These are phyloP conservation scores for Pherbina coryleti DNA, from an alignment of 2,888 invertebrate species.

Conservation along the genomic window DNA sequence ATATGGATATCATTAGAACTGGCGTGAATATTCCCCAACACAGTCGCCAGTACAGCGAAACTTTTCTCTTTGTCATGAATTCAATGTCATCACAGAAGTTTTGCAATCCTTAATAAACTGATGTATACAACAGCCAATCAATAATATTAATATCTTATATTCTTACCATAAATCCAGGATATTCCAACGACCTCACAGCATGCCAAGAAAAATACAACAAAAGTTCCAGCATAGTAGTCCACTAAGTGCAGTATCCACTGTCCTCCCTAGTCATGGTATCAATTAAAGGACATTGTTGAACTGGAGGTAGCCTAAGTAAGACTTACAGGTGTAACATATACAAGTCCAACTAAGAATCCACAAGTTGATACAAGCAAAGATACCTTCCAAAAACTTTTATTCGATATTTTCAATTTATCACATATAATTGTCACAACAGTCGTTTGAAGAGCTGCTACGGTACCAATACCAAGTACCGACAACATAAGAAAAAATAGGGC, in stretches of 20 bases:
- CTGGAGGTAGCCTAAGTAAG: neutral
- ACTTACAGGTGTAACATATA: constrained; percentile 77
- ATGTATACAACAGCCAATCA: constrained; percentile 84
- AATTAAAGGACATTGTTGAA: constrained; percentile 46
- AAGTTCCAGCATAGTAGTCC: constrained; percentile 75
- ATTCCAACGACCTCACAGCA: constrained; percentile 73
- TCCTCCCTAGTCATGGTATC: constrained; percentile 70
- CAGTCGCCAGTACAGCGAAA: constrained; percentile 79
- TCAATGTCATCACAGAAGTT: constrained; percentile 77
- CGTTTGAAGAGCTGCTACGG: constrained; percentile 79
- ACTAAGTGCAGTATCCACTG: constrained; percentile 74
- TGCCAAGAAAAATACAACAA: constrained; percentile 73
- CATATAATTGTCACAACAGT: constrained; percentile 77
- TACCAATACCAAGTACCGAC: constrained; percentile 82
- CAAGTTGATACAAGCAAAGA: constrained; percentile 72
- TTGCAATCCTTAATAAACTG: constrained; percentile 69
- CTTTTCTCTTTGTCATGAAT: constrained; percentile 79
- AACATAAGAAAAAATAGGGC: constrained; percentile 87
- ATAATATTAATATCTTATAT: constrained; percentile 49
- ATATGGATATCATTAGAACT: constrained; percentile 75
- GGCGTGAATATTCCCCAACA: constrained; percentile 84
- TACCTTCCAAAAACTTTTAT: constrained; percentile 73
- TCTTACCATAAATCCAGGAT: constrained; percentile 74
- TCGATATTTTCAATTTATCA: constrained; percentile 75
- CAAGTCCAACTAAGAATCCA: constrained; percentile 77